A percentile compares a stretch with the other conserved stretches of the same genome.
Evolutionary conservation across 2,113 vertebrate species (phyloP).

Genomic region (Aplodontia rufa): DNA sequence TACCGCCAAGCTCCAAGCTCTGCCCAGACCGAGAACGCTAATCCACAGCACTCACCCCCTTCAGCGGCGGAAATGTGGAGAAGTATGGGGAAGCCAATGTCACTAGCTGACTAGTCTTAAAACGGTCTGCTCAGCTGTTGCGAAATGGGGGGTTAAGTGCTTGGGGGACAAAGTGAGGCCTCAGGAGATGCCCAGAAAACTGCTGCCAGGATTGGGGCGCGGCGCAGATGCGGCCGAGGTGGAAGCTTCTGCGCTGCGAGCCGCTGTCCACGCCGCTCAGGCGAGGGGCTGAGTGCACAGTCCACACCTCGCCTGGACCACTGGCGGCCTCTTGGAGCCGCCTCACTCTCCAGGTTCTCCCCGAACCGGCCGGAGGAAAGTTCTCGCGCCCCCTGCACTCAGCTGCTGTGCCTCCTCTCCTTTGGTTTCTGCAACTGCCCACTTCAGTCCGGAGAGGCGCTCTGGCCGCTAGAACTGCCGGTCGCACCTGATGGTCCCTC

Average conservation of each 20-base stretch:
- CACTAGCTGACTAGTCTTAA: background rate
- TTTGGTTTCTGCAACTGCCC: background rate
- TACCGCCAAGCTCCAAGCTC: background rate
- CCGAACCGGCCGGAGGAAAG: constrained; percentile 37
- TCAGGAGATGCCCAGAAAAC: background rate
- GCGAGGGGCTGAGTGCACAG: constrained; percentile 54
- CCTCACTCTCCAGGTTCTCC: background rate
- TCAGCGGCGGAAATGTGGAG: background rate
- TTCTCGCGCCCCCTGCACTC: constrained; percentile 22
- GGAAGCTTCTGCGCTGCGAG: background rate
- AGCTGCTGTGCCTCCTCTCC: background rate
- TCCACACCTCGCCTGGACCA: background rate
- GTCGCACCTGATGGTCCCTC: background rate
- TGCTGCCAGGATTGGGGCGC: background rate
- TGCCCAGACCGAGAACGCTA: accelerated
- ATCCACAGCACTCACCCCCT: background rate
- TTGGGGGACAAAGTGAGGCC: background rate
- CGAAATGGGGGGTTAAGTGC: constrained; percentile 30
- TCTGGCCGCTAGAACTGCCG: background rate
- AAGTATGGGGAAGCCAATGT: background rate
- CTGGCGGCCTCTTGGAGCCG: background rate
- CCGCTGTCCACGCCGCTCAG: background rate
- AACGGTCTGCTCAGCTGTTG: background rate
- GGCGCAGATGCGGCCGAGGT: background rate
- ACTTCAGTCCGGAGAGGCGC: background rate